Base-by-base conservation (phyloP, 2,888 invertebrate species). In the Phyllotreta striolata region DNA sequence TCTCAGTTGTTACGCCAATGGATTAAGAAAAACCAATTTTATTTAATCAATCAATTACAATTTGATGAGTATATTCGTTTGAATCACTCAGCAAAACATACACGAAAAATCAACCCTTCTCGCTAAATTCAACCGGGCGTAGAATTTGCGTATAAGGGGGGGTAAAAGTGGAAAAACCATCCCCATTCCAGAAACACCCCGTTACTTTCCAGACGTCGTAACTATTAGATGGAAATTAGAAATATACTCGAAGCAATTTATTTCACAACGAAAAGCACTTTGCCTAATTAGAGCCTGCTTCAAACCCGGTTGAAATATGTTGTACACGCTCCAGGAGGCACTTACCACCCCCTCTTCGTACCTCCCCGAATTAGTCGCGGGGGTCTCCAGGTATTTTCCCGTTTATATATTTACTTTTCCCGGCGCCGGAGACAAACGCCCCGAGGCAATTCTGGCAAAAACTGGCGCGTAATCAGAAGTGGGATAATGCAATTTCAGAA, bases 201-300 rank as follows among this genome's bases (percentile, higher is more conserved):
- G 24, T 24, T 24, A 24, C 24, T 35, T 54, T 12, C 56, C 56
- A 56, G 56, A 41, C 35, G 40, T n/a, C 58, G 43, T 44, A 44
- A 52, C 56, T 56, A 56, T 56, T 56, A 56, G 44, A 56, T 56
- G 64, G 41, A 65, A 65, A 62, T 62, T 65, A 62, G 61, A 65
- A 65, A 62, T 65, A 62, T 44, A 54, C 44, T 56, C 13, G 35
- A 40, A 62, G 58, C 65, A 65, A 62, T 65, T 55, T 51, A 65
- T 62, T 62, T 55, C 61, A 65, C 61, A 65, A 62, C 65, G 60
- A 62, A 62, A 65, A 65, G 61, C 65, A 65, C 65, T 65, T 65
- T 62, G 65, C 58, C 55, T 62, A 65, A 65, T 65, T 65, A 65
- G 65, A 58, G 54, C 46, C 41, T 59, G 59, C 59, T 59, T n/a